Base-by-base conservation (phyloP, 2,797 vertebrate species). In the Xiphorhynchus erythropygius region DNA sequence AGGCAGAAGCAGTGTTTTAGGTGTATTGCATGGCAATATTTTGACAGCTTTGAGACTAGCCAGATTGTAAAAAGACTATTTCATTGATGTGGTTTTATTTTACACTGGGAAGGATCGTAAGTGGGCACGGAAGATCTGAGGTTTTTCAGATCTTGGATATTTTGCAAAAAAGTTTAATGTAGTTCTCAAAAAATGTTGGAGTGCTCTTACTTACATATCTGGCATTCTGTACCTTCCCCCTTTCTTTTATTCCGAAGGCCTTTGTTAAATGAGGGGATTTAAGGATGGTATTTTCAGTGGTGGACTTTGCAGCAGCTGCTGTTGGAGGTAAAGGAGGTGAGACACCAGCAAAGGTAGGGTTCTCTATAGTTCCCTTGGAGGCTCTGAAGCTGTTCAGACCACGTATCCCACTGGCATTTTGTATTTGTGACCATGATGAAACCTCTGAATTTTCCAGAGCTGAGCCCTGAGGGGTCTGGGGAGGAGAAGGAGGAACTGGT, bases 141-240 rank as follows among this genome's bases (percentile, higher is more conserved):
- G 42, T 83, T 86, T 41, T 67, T 87, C 59, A 63, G 21, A 9
- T 53, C 9, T 0, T 64, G 18, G 22, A 10, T 59, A 81, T 47
- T 22, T 84, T 59, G 8, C 2, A 44, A 37, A 22, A 24, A 85
- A 68, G 28, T 59, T 67, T 28, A 56, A 12, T 89, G 23, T 16
- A 47, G 8, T 33, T 18, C 23, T 78, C 28, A 16, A 32, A 30
- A 82, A 82, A 52, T 14, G 9, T 33, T 71, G 32, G 67, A 37
- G 7, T 55, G 15, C 23, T 80, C 18, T 32, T 70, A 24, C 18
- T 78, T 64, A 17, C 0, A 0, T 30, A 7, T n/a, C 8, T 69
- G 30, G 7, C 21, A 11, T 79, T 82, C 24, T 79, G 18, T 28
- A 16, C 25, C 10, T 59, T 87, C 18, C 15, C 27, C 16, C 10